Evolutionary conservation across 2,113 vertebrate species (phyloP).

Genomic region (Litocranius walleri): DNA sequence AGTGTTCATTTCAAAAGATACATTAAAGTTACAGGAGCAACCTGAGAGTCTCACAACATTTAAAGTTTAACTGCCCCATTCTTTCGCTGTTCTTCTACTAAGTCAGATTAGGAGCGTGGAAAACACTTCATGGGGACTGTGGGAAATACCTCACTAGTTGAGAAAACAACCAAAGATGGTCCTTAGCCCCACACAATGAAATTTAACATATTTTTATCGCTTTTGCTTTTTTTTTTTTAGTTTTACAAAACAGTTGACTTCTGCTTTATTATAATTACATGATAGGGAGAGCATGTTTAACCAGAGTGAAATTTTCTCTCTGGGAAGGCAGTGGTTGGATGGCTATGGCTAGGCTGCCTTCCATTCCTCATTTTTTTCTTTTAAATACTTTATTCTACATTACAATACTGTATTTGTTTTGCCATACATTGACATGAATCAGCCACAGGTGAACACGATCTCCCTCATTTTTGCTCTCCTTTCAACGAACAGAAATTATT

Average conservation of each 20-base stretch:
- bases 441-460: too few relatives aligned
- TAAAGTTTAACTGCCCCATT: not conserved
- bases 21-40: not conserved
- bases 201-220: not conserved
- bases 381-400: too few relatives aligned
- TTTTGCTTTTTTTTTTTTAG: not conserved
- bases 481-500: slow-evolving; percentile 56
- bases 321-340: not conserved
- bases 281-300: not conserved
- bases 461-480: not conserved
- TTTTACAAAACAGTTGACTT: not conserved
- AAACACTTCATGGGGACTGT: not conserved
- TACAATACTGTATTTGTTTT: too few relatives aligned
- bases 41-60: not conserved
- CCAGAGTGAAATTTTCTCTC: not conserved
- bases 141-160: not conserved
- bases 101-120: not conserved
- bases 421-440: too few relatives aligned
- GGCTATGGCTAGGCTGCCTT: not conserved
- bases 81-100: not conserved
- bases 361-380: not conserved
- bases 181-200: not conserved
- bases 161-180: not conserved
- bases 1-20: slow-evolving; percentile 1
- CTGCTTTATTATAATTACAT: not conserved